Conservation (phyloP, 2,888 invertebrate species). For the Brachynemurus nebulosus region DNA sequence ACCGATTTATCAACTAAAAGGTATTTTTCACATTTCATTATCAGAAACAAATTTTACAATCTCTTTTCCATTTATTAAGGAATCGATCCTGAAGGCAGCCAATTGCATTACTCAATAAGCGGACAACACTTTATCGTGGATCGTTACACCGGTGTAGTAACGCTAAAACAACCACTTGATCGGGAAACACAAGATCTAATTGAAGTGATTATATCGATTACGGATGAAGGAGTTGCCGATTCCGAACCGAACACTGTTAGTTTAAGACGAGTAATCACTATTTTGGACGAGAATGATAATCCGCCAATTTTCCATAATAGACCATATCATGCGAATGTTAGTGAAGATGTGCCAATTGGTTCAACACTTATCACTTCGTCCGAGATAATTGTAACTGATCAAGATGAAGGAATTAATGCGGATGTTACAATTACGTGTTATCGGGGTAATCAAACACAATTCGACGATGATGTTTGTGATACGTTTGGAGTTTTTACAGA, state of each 20-base stretch:
- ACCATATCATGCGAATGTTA: slow-evolving; percentile 57
- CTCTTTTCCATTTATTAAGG: slow-evolving; percentile 30
- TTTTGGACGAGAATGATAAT: slow-evolving; percentile 71
- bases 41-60: neutral
- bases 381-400: slow-evolving; percentile 53
- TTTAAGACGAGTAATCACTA: slow-evolving; percentile 57
- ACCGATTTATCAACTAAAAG: slow-evolving; percentile 61
- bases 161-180: slow-evolving; percentile 53
- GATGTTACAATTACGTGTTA: slow-evolving; percentile 52
- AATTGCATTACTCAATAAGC: slow-evolving; percentile 62
- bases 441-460: slow-evolving; percentile 34
- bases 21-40: slow-evolving; percentile 26
- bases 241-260: slow-evolving; percentile 69
- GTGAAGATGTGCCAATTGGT: slow-evolving; percentile 52
- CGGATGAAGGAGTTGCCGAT: slow-evolving; percentile 57
- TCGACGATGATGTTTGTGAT: slow-evolving; percentile 53
- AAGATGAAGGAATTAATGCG: slow-evolving; percentile 58
- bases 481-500: slow-evolving; percentile 52
- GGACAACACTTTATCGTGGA: slow-evolving; percentile 73
- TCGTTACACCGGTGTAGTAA: slow-evolving; percentile 57
- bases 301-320: slow-evolving; percentile 57
- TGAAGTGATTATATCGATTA: slow-evolving; percentile 71
- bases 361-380: slow-evolving; percentile 40
- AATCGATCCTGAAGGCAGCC: slow-evolving; percentile 59
- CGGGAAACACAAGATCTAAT: slow-evolving; percentile 53